Evolutionary conservation across 2,888 invertebrate species (phyloP), one percentile per base, ranked within the genome.

Genomic region (Mimumesa dahlbomi): DNA sequence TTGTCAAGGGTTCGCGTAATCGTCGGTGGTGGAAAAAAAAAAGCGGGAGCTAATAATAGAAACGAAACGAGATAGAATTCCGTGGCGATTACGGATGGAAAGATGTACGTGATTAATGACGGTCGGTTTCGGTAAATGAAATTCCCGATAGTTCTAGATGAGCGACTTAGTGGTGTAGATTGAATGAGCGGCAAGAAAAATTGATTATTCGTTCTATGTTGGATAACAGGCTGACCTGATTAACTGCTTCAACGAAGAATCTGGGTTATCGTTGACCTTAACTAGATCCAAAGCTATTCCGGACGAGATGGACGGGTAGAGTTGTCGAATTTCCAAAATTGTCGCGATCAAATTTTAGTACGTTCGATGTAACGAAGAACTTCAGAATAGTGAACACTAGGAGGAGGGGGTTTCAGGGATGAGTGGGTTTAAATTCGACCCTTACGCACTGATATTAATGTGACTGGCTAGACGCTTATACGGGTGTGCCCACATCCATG

Each of bases 401-500:
- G 5, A 13, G 13, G 19, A 22, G 34, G 14, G 19, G 14, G 19
- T 36, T 38, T n/a, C n/a, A n/a, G n/a, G n/a, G 38, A 7, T 52
- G 19, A 14, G n/a, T 16, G 29, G 6, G 25, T 3, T 49, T 29
- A 34, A 59, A 58, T 61, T 54, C 48, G 13, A 22, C 40, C 53
- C 45, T 19, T 31, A 40, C n/a, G 1, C 45, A 25, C 16, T 42
- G 13, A 36, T 38, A n/a, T n/a, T 21, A 68, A 59, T 34, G 36
- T 19, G 52, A 48, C 38, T 42, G 42, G 46, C 18, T 2, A 29
- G 25, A 34, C 22, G 19, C n/a, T n/a, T 18, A 75, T 75, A 75
- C 58, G 75, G 75, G 75, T 29, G 40, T 16, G 40, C 75, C 65
- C 61, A 62, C 75, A 75, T 75, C 65, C 43, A 42, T 56, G 18